These are phyloP conservation scores for Apodemus speciosus DNA, from an alignment of 2,113 vertebrate genomes.

Conservation along the genomic window DNA sequence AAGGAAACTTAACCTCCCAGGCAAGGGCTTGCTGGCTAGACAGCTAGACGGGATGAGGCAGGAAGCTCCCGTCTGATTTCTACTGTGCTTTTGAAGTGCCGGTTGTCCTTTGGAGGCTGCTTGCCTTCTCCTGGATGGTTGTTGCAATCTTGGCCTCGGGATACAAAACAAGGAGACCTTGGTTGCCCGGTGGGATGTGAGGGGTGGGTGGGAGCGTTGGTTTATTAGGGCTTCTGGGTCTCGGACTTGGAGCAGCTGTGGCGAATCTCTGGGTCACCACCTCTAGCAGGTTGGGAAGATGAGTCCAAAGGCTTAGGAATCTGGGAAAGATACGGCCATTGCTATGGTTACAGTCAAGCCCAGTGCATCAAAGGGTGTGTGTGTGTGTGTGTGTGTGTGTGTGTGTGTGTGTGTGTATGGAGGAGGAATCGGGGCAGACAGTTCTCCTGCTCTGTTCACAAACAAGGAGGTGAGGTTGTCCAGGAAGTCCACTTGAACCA, in stretches of 20 bases:
- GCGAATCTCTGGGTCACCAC: background rate
- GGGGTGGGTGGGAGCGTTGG: background rate
- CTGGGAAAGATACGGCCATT: background rate
- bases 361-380: background rate
- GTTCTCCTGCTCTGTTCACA: background rate
- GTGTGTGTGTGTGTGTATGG: background rate
- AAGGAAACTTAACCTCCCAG: background rate
- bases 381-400: background rate
- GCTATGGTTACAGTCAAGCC: background rate
- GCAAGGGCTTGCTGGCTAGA: background rate
- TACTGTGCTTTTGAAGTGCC: slow-evolving; percentile 49
- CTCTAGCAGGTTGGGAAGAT: background rate
- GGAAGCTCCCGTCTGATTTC: slow-evolving; percentile 26
- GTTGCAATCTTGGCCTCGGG: slow-evolving; percentile 25
- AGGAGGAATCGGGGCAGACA: background rate
- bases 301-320: background rate
- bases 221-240: background rate
- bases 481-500: background rate
- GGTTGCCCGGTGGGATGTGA: background rate
- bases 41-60: background rate
- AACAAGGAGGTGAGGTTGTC: background rate
- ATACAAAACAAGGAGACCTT: slow-evolving; percentile 18
- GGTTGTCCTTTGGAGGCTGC: background rate
- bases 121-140: slow-evolving; percentile 30
- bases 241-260: background rate